Conservation (phyloP, 1,140 invertebrate species). For the Grapholita molesta region DNA sequence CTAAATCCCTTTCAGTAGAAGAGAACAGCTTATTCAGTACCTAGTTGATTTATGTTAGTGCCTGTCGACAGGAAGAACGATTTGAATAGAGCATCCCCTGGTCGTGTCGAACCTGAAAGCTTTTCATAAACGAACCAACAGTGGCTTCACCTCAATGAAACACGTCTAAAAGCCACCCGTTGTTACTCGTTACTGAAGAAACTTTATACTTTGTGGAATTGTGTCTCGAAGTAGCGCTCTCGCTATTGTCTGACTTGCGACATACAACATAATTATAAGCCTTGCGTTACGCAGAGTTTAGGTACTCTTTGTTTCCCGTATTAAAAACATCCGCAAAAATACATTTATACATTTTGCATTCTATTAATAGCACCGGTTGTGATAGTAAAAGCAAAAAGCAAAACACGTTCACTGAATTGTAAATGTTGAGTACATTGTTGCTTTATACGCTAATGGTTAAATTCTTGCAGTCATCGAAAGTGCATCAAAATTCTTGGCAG, state of each 20-base stretch:
- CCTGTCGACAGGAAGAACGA: conserved; percentile 50
- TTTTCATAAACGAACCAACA: conserved; percentile 63
- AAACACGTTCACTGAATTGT: neutral
- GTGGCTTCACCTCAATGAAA: conserved; percentile 50
- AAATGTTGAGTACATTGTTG: neutral
- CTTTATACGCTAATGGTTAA: neutral
- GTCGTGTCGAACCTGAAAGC: conserved; percentile 64
- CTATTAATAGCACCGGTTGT: neutral
- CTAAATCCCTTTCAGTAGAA: conserved; percentile 33
- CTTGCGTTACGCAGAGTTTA: neutral
- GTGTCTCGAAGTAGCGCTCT: conserved; percentile 29
- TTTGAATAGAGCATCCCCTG: conserved; percentile 65
- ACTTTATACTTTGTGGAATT: conserved; percentile 49
- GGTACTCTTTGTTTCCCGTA: neutral
- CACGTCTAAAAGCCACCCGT: conserved; percentile 57
- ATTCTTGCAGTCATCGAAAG: conserved; percentile 10
- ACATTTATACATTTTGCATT: neutral
- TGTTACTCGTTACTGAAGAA: conserved; percentile 45
- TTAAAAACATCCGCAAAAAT: neutral
- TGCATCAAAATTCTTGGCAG: conserved; percentile 16
- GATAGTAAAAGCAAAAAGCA: neutral
- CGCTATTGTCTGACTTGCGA: conserved; percentile 31
- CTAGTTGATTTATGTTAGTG: conserved; percentile 70
- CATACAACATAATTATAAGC: conserved; percentile 18
- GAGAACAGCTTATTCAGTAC: conserved; percentile 61